Evolutionary conservation across 2,888 invertebrate species (phyloP).

Genomic region (Drosophila siamana): DNA sequence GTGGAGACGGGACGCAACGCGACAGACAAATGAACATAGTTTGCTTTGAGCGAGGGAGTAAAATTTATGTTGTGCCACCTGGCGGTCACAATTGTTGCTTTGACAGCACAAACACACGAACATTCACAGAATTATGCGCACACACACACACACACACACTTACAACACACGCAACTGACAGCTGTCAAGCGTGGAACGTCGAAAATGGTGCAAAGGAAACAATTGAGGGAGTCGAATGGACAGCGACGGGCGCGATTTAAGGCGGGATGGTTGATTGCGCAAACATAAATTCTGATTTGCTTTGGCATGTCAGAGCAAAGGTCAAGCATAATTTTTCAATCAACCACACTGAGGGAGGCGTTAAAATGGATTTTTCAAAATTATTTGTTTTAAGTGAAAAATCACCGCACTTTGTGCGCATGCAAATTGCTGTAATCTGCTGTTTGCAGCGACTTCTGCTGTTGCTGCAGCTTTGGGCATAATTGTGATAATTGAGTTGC

Average conservation of each 20-base stretch:
- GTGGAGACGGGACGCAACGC: background rate
- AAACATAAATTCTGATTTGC: conserved; percentile 67
- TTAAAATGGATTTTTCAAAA: conserved; percentile 40
- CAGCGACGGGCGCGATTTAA: too few species aligned
- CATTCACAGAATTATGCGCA: conserved; percentile 14
- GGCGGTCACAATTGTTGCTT: conserved; percentile 46
- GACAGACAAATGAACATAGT: conserved; percentile 10
- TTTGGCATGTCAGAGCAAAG: conserved; percentile 46
- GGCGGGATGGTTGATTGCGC: conserved; percentile 7
- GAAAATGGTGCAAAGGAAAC: conserved; percentile 28
- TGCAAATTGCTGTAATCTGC: conserved; percentile 36
- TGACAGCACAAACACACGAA: conserved; percentile 55
- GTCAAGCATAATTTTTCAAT: conserved; percentile 76
- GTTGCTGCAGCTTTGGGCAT: conserved; percentile 36
- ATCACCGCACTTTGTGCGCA: conserved; percentile 52
- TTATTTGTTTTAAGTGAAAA: conserved; percentile 68
- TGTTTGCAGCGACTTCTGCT: background rate
- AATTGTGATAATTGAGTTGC: conserved; percentile 53
- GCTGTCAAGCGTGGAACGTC: conserved; percentile 55
- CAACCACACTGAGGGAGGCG: conserved; percentile 21
- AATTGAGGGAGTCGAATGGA: conserved; percentile 19
- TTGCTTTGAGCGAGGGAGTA: conserved; percentile 17
- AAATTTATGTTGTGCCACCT: conserved; percentile 49
- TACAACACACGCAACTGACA: conserved; percentile 47
- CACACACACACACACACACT: conserved; percentile 19